These are phyloP conservation scores for Cryptomyrus ogoouensis DNA, from an alignment of 2,113 vertebrate genomes.

Conservation along the genomic window DNA sequence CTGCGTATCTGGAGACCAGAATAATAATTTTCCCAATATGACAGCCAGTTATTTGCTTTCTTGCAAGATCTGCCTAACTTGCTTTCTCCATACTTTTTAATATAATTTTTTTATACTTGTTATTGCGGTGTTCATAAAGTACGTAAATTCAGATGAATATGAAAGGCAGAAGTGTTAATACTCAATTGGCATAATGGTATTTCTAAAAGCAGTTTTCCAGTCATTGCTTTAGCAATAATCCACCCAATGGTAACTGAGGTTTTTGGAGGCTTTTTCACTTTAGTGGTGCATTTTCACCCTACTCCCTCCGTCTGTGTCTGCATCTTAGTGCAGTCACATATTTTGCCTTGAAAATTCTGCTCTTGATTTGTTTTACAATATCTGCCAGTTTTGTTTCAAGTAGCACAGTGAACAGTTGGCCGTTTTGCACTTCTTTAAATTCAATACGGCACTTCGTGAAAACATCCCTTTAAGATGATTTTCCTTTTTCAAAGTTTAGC, in stretches of 20 bases:
- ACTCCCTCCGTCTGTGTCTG: neutral
- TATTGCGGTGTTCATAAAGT: neutral
- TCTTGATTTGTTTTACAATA: neutral
- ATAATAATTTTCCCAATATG: slow-evolving; percentile 15
- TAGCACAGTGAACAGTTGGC: neutral
- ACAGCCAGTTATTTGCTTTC: neutral
- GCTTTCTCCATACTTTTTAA: neutral
- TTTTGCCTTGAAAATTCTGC: neutral
- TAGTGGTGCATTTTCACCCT: neutral
- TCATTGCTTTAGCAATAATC: neutral
- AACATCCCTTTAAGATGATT: neutral
- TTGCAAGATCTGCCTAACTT: neutral
- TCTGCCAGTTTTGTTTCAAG: neutral
- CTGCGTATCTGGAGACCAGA: neutral
- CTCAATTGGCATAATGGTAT: neutral
- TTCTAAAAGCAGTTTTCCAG: neutral
- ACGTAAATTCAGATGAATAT: neutral
- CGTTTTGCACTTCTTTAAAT: neutral
- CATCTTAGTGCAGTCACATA: neutral
- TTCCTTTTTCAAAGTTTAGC: neutral
- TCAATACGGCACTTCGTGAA: neutral
- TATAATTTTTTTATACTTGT: neutral
- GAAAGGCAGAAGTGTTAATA: neutral
- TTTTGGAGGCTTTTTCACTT: neutral
- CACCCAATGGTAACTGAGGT: neutral